A percentile compares a stretch with the other conserved stretches of the same genome.
Evolutionary conservation across 1,140 invertebrate genomes (phyloP).

Genomic region (Hesperophylax magnus): DNA sequence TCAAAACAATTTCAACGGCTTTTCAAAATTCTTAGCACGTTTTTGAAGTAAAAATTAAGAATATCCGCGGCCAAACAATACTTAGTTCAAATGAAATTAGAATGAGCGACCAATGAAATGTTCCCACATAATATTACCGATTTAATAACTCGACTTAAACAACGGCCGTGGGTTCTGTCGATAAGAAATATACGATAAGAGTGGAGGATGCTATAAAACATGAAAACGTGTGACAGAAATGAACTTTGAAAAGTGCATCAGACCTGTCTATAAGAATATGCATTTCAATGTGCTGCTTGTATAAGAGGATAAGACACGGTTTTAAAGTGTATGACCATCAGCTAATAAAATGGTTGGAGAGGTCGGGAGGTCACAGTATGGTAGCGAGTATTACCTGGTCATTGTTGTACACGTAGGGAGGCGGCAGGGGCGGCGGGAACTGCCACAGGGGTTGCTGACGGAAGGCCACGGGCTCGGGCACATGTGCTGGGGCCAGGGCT

Average conservation of each 20-base stretch:
- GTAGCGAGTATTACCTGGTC: constrained; percentile 78
- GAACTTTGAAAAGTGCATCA: neutral
- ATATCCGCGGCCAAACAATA: neutral
- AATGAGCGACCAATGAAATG: constrained; percentile 18
- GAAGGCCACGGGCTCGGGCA: constrained; percentile 68
- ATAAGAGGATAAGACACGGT: too few relatives aligned
- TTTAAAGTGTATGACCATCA: too few relatives aligned
- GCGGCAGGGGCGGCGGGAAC: constrained; percentile 81
- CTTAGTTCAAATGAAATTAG: constrained; percentile 4
- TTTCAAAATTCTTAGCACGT: constrained; percentile 12
- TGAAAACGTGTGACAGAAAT: constrained; percentile 28
- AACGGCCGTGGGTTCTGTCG: constrained; percentile 10
- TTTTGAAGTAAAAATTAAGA: constrained; percentile 1
- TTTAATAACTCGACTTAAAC: neutral
- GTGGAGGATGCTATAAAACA: neutral
- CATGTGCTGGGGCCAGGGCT: constrained; percentile 57
- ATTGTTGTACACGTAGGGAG: constrained; percentile 82
- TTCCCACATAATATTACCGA: constrained; percentile 5
- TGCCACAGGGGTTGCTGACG: constrained; percentile 83
- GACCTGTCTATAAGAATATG: too few relatives aligned
- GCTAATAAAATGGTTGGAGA: too few relatives aligned
- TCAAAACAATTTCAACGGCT: too few relatives aligned
- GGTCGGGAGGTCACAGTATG: too few relatives aligned
- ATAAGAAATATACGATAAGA: constrained; percentile 35
- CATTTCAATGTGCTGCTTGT: too few relatives aligned